phyloP scores from a whole-genome alignment of 1,140 invertebrate genomes.

The Scylla paramamosain region DNA sequence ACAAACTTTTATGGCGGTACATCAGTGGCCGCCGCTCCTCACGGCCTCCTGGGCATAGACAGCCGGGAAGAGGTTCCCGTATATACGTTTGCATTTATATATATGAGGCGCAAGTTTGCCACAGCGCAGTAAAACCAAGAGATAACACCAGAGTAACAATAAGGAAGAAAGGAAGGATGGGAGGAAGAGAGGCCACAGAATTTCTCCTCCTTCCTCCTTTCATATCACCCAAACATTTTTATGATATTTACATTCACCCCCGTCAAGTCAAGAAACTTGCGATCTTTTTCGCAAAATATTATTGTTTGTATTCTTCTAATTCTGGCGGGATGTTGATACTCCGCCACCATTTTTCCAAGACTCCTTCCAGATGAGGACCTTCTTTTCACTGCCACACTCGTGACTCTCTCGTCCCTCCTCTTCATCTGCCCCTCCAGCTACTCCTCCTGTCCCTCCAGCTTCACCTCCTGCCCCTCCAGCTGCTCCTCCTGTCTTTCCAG shows the following conservation, averaged over 20 bases:
- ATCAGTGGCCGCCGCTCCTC: neutral
- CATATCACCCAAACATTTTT: neutral
- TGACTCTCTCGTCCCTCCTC: neutral
- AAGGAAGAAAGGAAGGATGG: neutral
- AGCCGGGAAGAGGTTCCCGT: neutral
- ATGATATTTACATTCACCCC: neutral
- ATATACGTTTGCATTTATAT: slow-evolving; percentile 7
- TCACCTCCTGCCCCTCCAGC: too few relatives aligned
- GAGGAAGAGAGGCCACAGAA: neutral
- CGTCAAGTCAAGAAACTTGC: neutral
- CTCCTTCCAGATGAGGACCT: neutral
- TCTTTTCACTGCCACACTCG: neutral
- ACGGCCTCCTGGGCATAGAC: neutral
- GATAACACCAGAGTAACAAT: neutral
- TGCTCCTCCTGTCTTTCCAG: neutral
- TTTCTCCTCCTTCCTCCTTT: too few relatives aligned
- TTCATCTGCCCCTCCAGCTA: neutral
- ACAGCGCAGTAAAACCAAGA: neutral
- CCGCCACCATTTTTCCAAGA: neutral
- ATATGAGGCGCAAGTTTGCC: neutral
- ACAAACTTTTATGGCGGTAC: slow-evolving; percentile 3
- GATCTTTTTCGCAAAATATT: neutral
- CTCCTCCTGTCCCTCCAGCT: too few relatives aligned
- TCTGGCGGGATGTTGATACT: neutral
- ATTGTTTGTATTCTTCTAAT: neutral